phyloP scores from a whole-genome alignment of 2,888 invertebrate genomes.

The Cheilosia vernalis region DNA sequence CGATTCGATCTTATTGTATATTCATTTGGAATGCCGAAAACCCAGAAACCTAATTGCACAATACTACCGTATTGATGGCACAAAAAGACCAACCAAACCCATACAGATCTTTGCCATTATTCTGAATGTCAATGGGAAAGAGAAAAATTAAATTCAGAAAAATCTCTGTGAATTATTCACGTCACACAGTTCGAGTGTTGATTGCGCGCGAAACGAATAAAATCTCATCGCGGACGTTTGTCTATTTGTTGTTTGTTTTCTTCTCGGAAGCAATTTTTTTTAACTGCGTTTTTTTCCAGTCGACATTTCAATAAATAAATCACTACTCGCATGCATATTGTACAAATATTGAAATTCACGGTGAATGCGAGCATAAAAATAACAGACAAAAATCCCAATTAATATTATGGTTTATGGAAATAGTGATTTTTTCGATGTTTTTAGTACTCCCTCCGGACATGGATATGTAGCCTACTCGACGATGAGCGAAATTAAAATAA shows the following conservation, averaged over 20 bases:
- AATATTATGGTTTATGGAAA: slow-evolving; percentile 11
- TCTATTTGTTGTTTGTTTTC: slow-evolving; percentile 21
- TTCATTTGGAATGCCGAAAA: slow-evolving; percentile 12
- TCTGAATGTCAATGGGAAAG: slow-evolving; percentile 17
- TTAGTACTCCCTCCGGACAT: background rate
- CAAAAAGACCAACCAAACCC: slow-evolving; percentile 21
- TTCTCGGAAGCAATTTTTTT: slow-evolving; percentile 13
- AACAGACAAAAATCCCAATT: slow-evolving; percentile 13
- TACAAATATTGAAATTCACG: slow-evolving; percentile 55
- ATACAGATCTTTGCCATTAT: slow-evolving; percentile 3
- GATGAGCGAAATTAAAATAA: background rate
- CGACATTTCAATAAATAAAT: slow-evolving; percentile 54
- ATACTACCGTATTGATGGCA: slow-evolving; percentile 34
- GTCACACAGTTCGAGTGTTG: slow-evolving; percentile 46
- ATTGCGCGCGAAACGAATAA: slow-evolving; percentile 15
- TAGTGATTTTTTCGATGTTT: slow-evolving; percentile 1
- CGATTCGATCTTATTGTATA: slow-evolving; percentile 19
- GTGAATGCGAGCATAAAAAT: background rate
- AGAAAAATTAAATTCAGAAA: background rate
- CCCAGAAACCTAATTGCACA: slow-evolving; percentile 54
- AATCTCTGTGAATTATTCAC: slow-evolving; percentile 55
- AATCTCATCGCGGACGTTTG: background rate
- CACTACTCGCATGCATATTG: slow-evolving; percentile 34
- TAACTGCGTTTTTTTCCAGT: slow-evolving; percentile 19
- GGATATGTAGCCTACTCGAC: background rate